Evolutionary conservation across 2,113 vertebrate genomes (phyloP).

Genomic region (Petroica traversi): DNA sequence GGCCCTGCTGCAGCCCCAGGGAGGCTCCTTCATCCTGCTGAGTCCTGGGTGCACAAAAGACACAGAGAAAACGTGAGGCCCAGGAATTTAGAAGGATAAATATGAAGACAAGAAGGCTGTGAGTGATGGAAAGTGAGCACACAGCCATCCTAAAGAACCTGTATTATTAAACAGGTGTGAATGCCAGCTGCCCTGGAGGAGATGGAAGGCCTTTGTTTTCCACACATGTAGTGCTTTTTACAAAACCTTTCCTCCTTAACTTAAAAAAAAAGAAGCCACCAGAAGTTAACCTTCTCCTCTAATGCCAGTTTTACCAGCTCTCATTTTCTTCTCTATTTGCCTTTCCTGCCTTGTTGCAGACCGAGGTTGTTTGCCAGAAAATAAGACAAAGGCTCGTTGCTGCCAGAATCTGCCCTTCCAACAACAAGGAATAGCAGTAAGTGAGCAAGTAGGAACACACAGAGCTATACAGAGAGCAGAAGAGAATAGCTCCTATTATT

Average conservation of each 20-base stretch:
- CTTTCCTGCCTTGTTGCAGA: not conserved
- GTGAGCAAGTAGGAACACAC: conserved; percentile 26
- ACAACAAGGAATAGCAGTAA: conserved; percentile 37
- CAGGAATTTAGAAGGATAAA: not conserved
- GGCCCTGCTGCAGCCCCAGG: not conserved
- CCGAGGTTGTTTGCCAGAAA: conserved; percentile 7
- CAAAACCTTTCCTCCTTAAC: not conserved
- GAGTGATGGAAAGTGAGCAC: not conserved
- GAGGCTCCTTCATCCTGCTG: accelerated
- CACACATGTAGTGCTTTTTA: not conserved
- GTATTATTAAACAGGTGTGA: not conserved
- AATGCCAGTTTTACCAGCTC: not conserved
- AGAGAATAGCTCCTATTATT: conserved; percentile 54
- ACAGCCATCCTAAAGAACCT: not conserved
- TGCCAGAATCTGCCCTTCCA: conserved; percentile 38
- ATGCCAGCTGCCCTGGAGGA: not conserved
- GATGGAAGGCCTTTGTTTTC: not conserved
- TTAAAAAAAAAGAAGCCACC: not conserved
- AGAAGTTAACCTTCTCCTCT: not conserved
- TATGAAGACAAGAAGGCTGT: not conserved
- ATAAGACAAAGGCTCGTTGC: conserved; percentile 33
- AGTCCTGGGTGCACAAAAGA: not conserved
- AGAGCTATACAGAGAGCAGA: conserved; percentile 4
- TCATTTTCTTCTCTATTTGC: not conserved
- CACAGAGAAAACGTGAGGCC: not conserved